These are phyloP conservation scores for Siderastrea siderea DNA, from an alignment of 92 coral and sea anemone genomes.

Conservation along the genomic window DNA sequence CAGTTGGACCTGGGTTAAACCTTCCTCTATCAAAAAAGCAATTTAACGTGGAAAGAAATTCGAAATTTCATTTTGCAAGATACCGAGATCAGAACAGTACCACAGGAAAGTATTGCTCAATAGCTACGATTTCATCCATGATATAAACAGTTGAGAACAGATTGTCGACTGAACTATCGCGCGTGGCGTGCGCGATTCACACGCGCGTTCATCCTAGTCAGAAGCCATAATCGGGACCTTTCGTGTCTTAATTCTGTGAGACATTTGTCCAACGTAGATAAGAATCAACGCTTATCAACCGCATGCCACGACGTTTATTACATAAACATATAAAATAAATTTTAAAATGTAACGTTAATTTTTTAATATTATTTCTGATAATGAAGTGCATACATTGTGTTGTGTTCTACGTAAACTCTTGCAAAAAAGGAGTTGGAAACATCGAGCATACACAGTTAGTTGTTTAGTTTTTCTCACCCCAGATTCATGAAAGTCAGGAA, in stretches of 20 bases:
- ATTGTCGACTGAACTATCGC: neutral
- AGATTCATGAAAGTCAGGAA: neutral
- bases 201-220: neutral
- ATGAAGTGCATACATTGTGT: neutral
- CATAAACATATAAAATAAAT: neutral
- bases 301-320: constrained; percentile 4
- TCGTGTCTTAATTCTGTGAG: neutral
- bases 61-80: neutral
- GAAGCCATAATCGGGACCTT: too few species aligned
- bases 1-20: constrained; percentile 76
- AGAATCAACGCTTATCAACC: neutral
- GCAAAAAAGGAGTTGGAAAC: too few species aligned
- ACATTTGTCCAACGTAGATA: neutral
- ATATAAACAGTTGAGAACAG: neutral
- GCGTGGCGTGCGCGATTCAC: neutral
- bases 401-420: neutral
- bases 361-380: constrained; percentile 4
- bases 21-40: neutral
- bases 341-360: constrained; percentile 3
- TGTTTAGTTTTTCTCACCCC: neutral
- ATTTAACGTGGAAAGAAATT: neutral
- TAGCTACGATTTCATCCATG: neutral
- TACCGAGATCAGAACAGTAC: neutral
- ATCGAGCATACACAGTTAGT: too few species aligned
- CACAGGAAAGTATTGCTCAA: neutral